A percentile compares a stretch with the other conserved stretches of the same genome.
phyloP scores from a whole-genome alignment of 2,888 invertebrate species.

The Calephelis perditalis region DNA sequence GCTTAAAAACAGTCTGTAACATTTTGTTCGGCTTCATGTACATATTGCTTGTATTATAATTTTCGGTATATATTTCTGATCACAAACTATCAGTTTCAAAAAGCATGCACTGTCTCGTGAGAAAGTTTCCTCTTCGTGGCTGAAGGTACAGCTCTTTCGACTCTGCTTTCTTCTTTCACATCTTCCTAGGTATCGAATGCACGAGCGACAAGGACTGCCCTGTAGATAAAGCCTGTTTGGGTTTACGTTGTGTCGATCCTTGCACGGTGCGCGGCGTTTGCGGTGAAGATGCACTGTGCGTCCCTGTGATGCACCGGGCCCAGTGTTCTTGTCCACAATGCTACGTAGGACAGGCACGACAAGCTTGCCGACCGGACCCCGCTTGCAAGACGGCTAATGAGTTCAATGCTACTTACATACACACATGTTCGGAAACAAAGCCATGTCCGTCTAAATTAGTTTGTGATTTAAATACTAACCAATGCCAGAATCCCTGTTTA shows the following conservation, averaged over 20 bases:
- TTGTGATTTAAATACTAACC: conserved; percentile 83
- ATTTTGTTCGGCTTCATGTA: conserved; percentile 78
- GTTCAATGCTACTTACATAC: conserved; percentile 69
- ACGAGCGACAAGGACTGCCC: conserved; percentile 94
- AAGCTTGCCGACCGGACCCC: conserved; percentile 88
- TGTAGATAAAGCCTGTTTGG: conserved; percentile 93
- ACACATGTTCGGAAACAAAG: conserved; percentile 80
- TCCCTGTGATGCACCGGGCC: conserved; percentile 89
- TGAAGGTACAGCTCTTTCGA: conserved; percentile 88
- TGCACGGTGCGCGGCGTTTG: conserved; percentile 93
- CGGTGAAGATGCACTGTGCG: conserved; percentile 93
- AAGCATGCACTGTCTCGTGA: conserved; percentile 86
- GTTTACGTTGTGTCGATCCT: conserved; percentile 93
- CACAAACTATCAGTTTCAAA: conserved; percentile 77
- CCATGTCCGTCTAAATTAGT: conserved; percentile 87
- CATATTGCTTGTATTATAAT: conserved; percentile 81
- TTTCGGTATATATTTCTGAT: conserved; percentile 72
- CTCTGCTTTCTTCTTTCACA: conserved; percentile 79
- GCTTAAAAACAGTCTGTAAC: conserved; percentile 75
- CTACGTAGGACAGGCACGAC: conserved; percentile 89
- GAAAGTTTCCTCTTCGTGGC: conserved; percentile 93
- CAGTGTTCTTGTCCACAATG: conserved; percentile 94
- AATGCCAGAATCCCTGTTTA: conserved; percentile 89
- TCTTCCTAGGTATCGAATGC: conserved; percentile 89
- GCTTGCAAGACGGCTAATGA: conserved; percentile 83